These are phyloP conservation scores for Spongia lamella DNA, from an alignment of 37 sponge, comb jelly and placozoan genomes.

Conservation along the genomic window DNA sequence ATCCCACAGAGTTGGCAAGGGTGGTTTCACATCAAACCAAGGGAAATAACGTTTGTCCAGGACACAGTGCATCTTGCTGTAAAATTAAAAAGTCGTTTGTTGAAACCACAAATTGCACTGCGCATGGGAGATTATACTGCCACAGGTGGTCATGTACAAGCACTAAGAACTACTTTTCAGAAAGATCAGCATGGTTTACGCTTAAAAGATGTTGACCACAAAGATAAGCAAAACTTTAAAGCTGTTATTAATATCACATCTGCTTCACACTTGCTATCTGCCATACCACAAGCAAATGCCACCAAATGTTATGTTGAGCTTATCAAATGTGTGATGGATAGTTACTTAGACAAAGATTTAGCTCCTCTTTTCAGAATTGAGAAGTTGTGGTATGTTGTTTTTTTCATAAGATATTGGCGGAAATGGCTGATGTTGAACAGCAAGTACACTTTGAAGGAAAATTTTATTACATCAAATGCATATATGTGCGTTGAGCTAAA, in stretches of 20 bases:
- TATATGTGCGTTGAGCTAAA: too few species aligned
- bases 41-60: slow-evolving; percentile 3
- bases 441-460: slow-evolving; percentile 29
- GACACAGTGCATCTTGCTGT: slow-evolving; percentile 41
- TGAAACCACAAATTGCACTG: slow-evolving; percentile 30
- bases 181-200: slow-evolving; percentile 27
- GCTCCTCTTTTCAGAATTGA: slow-evolving; percentile 26
- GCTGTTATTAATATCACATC: slow-evolving; percentile 2
- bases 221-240: slow-evolving; percentile 36
- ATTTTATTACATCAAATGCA: slow-evolving; percentile 51
- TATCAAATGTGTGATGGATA: slow-evolving; percentile 34
- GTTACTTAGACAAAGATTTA: too few species aligned
- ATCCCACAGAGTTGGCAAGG: slow-evolving; percentile 10
- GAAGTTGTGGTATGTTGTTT: slow-evolving; percentile 36
- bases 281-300: slow-evolving; percentile 47
- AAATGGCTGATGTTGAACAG: slow-evolving; percentile 28
- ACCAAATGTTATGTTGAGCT: slow-evolving; percentile 19
- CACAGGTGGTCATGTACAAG: not conserved
- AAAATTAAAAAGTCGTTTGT: slow-evolving; percentile 15
- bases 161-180: not conserved
- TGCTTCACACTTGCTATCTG: not conserved
- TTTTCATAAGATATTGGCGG: slow-evolving; percentile 51
- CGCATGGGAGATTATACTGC: slow-evolving; percentile 22
- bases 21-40: slow-evolving; percentile 19
- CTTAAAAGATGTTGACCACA: slow-evolving; percentile 28